Evolutionary conservation across 2,888 invertebrate species (phyloP).

Genomic region (Aphelenchoides bicaudatus): DNA sequence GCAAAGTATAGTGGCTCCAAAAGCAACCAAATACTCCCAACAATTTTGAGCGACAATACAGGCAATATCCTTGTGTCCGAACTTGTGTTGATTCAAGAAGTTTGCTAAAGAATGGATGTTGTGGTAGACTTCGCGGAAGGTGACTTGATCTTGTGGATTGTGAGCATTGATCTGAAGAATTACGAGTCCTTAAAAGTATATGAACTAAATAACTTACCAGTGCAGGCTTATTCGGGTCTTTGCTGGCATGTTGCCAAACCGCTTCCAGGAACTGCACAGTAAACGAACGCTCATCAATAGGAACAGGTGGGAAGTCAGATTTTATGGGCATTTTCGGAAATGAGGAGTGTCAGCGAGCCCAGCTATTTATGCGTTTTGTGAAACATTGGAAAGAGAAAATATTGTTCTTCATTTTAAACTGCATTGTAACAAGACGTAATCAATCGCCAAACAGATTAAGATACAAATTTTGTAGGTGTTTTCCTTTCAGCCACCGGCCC

Average conservation of each 20-base stretch:
- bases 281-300: constrained; percentile 13
- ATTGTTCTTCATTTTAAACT: too few species aligned
- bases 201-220: constrained; percentile 16
- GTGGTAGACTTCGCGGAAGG: constrained; percentile 11
- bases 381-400: too few species aligned
- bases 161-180: constrained; percentile 12
- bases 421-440: too few species aligned
- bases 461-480: too few species aligned
- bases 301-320: constrained; percentile 18
- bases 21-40: constrained; percentile 29
- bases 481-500: too few species aligned
- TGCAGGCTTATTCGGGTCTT: constrained; percentile 20
- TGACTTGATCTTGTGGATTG: background rate
- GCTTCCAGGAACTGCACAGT: constrained; percentile 13
- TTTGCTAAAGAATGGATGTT: constrained; percentile 6
- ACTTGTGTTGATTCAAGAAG: constrained; percentile 23
- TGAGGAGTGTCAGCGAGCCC: too few species aligned
- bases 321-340: constrained; percentile 16
- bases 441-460: too few species aligned
- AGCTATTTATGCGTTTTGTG: too few species aligned
- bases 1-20: constrained; percentile 19
- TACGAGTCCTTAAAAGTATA: background rate
- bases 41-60: constrained; percentile 16
- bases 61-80: constrained; percentile 28
- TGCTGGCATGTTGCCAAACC: constrained; percentile 16